Percentiles rank a stretch among this genome's conserved stretches.
phyloP scores from a whole-genome alignment of 2,113 vertebrate species.

The Tyto alba region DNA sequence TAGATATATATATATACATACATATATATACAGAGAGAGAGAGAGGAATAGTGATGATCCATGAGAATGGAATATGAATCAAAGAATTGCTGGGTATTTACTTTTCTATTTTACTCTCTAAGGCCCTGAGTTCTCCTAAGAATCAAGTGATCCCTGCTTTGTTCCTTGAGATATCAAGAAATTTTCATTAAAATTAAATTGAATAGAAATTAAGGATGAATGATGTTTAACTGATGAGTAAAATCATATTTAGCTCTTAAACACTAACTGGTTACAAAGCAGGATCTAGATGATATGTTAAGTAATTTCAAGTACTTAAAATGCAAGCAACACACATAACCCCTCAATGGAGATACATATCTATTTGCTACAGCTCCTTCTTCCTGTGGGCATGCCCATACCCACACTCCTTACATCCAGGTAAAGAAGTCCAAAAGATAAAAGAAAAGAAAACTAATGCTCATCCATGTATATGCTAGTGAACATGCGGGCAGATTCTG shows the following conservation, averaged over 20 bases:
- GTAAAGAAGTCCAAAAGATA: neutral
- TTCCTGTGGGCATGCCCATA: neutral
- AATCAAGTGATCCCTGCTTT: neutral
- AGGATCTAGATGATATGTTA: neutral
- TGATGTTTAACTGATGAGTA: neutral
- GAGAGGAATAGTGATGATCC: neutral
- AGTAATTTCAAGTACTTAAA: neutral
- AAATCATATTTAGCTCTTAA: neutral
- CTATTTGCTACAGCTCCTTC: neutral
- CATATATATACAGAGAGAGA: neutral
- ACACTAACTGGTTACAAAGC: neutral
- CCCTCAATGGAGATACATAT: accelerated
- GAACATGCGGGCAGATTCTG: neutral
- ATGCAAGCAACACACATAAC: neutral
- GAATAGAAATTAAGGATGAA: neutral
- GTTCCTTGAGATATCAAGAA: neutral
- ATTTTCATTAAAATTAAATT: neutral
- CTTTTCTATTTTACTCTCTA: neutral
- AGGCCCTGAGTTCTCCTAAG: neutral
- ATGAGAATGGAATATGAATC: neutral
- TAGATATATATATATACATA: neutral
- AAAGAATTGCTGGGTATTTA: neutral
- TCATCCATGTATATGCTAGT: neutral
- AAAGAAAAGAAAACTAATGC: neutral
- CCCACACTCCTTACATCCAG: neutral